Evolutionary conservation across 2,888 invertebrate species (phyloP).

Genomic region (Synergus umbraculus): DNA sequence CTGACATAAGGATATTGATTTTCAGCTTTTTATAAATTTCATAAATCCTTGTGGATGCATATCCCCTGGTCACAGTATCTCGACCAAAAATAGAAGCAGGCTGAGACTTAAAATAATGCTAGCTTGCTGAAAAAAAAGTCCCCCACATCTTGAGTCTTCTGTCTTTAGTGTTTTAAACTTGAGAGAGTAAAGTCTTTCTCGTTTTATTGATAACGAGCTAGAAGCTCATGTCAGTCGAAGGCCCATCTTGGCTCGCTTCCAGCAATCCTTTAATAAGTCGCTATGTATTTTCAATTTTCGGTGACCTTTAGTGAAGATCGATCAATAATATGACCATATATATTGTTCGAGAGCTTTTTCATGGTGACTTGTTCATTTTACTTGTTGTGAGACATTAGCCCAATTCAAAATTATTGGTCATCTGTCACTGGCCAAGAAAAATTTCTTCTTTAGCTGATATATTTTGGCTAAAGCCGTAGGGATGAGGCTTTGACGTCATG

Average conservation of each 20-base stretch:
- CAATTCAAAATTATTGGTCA: not conserved
- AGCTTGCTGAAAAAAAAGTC: constrained; percentile 1
- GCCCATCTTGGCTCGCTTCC: not conserved
- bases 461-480: not conserved
- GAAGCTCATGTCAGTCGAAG: not conserved
- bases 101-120: constrained; percentile 6
- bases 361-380: not conserved
- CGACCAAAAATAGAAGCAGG: constrained; percentile 1
- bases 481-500: not conserved
- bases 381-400: not conserved
- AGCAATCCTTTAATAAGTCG: not conserved
- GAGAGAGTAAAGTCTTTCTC: not conserved
- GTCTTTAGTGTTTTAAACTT: not conserved
- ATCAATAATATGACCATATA: not conserved
- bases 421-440: not conserved
- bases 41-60: not conserved
- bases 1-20: too few species aligned
- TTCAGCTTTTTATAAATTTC: not conserved
- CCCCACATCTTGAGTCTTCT: not conserved
- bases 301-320: not conserved
- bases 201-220: not conserved
- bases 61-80: not conserved
- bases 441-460: not conserved
- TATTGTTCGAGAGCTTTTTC: not conserved
- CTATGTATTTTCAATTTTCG: not conserved